A percentile compares a stretch with the other conserved stretches of the same genome.
Evolutionary conservation across 2,797 vertebrate genomes (phyloP).

Genomic region (Halcyon leucocephala): DNA sequence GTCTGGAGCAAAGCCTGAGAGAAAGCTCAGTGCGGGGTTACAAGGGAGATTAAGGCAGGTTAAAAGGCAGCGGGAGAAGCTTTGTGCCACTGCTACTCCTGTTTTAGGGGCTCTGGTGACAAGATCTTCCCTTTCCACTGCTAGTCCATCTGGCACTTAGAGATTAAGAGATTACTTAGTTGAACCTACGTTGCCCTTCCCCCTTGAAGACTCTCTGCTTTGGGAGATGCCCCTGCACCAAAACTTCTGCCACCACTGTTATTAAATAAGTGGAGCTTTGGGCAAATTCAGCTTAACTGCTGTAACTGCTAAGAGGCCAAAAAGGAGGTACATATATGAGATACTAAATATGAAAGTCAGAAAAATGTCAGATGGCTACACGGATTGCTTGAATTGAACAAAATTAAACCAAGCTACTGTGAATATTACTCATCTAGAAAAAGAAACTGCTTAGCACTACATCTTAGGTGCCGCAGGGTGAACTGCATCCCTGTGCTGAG

Average conservation of each 20-base stretch:
- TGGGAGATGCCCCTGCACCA: not conserved
- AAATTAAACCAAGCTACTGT: not conserved
- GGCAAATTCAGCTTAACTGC: not conserved
- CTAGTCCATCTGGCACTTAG: conserved; percentile 12
- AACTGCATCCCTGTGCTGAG: not conserved
- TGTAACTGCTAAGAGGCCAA: not conserved
- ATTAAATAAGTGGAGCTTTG: not conserved
- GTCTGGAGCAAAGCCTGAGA: not conserved
- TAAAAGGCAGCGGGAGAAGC: not conserved
- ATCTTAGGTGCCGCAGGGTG: not conserved
- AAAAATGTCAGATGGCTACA: not conserved
- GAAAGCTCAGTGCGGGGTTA: not conserved
- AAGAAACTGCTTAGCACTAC: not conserved
- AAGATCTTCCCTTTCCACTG: not conserved
- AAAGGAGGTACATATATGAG: not conserved
- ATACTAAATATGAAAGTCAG: not conserved
- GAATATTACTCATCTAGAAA: not conserved
- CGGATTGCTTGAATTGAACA: not conserved
- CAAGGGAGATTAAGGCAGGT: not conserved
- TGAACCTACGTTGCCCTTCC: not conserved
- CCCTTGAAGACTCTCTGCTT: not conserved
- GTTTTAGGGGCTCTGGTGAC: not conserved
- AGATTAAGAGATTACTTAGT: not conserved
- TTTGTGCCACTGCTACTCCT: not conserved
- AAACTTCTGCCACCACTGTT: fast-evolving